These are phyloP conservation scores for Lichenostomus cassidix DNA, from an alignment of 2,113 vertebrate species.

Conservation along the genomic window DNA sequence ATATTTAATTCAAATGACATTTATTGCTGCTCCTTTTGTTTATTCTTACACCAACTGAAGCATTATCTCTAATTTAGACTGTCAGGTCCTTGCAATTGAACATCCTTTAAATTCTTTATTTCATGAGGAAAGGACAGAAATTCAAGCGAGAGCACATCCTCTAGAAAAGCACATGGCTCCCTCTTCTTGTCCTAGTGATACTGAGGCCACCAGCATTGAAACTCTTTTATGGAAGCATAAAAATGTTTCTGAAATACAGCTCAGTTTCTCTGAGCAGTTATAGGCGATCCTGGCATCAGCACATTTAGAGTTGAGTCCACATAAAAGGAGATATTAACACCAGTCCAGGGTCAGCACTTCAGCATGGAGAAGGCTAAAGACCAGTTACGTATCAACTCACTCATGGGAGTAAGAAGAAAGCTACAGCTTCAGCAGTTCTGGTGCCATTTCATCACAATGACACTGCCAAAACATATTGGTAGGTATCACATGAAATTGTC, in stretches of 20 bases:
- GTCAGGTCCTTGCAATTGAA: background rate
- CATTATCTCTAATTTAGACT: background rate
- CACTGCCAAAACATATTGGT: background rate
- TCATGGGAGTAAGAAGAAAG: background rate
- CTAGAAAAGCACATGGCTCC: background rate
- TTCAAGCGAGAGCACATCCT: background rate
- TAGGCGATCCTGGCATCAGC: background rate
- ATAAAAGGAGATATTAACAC: background rate
- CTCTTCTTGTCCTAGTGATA: background rate
- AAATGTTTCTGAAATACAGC: background rate
- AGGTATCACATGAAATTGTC: background rate
- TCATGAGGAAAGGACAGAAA: background rate
- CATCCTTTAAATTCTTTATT: background rate
- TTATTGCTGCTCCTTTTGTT: background rate
- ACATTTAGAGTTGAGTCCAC: background rate
- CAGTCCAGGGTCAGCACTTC: background rate
- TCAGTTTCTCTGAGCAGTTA: background rate
- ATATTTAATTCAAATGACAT: background rate
- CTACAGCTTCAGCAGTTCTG: background rate
- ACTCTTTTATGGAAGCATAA: background rate
- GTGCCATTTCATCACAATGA: background rate
- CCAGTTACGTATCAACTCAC: background rate
- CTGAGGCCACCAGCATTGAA: background rate
- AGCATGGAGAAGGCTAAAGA: background rate
- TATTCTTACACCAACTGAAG: background rate